Evolutionary conservation across 2,888 invertebrate genomes (phyloP), one percentile per base, ranked within the genome.

Genomic region (Tethea ocularis): DNA sequence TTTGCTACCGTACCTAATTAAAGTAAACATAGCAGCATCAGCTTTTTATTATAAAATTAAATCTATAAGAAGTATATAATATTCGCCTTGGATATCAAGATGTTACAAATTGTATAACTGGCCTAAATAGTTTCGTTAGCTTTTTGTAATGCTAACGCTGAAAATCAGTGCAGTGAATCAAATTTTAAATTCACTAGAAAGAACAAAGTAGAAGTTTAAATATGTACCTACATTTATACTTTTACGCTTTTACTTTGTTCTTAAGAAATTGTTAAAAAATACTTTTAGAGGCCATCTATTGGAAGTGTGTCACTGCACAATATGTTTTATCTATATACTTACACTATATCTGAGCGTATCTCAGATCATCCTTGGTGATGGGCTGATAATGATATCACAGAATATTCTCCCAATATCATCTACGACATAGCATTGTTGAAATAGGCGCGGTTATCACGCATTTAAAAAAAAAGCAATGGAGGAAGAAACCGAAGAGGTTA

Each of bases 401-500:
- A 56, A 56, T 56, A 59, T 60, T 59, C 64, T 66, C 61, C 59
- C 64, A 69, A 70, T 68, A 73, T 58, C 67, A 66, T 66, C 64
- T 61, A 56, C 60, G 13, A 46, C 64, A 61, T 62, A 63, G 36
- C 46, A 41, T 36, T 17, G 17, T 38, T 10, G 46, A 17, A 57
- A 60, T 57, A 52, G 46, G 23, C 11, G 38, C 20, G 55, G 17
- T 33, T 61, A 58, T 61, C 61, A 41, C 23, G 22, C 33, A 38
- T 61, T 56, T 61, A 64, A 2, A 13, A 29, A 10, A 8, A 10
- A 29, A 63, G 64, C 63, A 52, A 81, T 82, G 80, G 75, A 74
- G 15, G 78, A 74, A 57, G 72, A 76, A 54, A 70, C 38, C 22
- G 76, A 71, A 63, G 77, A 83, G 86, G 84, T 86, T 82, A 80